Percentiles rank a stretch among this genome's conserved stretches.
Conservation (phyloP, 2,888 invertebrate genomes). For the Parascotia fuliginaria region DNA sequence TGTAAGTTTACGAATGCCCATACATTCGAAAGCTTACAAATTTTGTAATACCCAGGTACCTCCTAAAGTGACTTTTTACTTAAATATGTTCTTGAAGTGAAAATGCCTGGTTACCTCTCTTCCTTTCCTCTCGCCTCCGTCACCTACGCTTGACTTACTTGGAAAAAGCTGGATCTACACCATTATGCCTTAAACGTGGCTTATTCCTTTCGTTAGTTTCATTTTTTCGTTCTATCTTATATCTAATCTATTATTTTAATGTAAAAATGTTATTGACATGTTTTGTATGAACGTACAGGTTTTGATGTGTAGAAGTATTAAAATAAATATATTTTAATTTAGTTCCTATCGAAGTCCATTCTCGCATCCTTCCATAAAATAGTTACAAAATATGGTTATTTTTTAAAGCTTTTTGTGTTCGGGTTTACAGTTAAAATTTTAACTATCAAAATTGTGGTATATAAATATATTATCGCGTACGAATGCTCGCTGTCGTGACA, state of each 20-base stretch:
- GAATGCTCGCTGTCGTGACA: too few species aligned
- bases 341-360: conserved; percentile 59
- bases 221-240: background rate
- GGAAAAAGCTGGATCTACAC: too few species aligned
- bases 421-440: conserved; percentile 33
- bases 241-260: background rate
- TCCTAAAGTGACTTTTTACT: too few species aligned
- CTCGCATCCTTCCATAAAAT: conserved; percentile 56
- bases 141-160: too few species aligned
- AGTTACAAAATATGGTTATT: conserved; percentile 38
- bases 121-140: too few species aligned
- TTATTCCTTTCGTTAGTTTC: too few species aligned
- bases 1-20: too few species aligned
- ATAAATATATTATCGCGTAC: background rate
- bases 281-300: conserved; percentile 44
- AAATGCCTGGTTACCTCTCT: too few species aligned
- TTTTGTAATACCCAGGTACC: too few species aligned
- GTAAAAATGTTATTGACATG: conserved; percentile 22
- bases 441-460: background rate
- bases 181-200: too few species aligned
- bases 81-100: too few species aligned
- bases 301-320: conserved; percentile 44
- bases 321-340: conserved; percentile 37
- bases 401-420: conserved; percentile 48
- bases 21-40: too few species aligned